Evolutionary conservation across 2,888 invertebrate species (phyloP).

Genomic region (Mesochorus sp.): DNA sequence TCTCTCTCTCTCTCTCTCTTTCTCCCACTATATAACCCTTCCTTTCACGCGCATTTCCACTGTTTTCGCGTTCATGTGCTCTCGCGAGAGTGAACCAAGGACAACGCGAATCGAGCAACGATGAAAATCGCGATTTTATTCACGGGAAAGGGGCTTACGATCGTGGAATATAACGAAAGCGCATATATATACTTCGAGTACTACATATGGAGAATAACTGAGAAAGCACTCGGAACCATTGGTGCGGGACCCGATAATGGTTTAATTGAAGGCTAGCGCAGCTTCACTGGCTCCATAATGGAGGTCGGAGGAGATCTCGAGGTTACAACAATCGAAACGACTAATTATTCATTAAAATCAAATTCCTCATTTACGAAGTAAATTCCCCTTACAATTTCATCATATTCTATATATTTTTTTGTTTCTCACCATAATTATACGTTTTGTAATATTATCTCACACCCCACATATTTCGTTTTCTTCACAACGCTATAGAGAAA

Average conservation of each 20-base stretch:
- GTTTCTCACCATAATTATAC: no score
- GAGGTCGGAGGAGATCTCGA: constrained; percentile 37
- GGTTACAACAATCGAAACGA: constrained; percentile 54
- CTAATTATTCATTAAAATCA: constrained; percentile 58
- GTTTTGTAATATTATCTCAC: no score
- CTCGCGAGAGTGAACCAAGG: no score
- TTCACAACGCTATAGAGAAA: no score
- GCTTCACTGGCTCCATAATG: constrained; percentile 58
- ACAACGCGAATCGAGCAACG: no score
- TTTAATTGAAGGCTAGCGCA: constrained; percentile 51
- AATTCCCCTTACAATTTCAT: no score
- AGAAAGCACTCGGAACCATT: constrained; percentile 40
- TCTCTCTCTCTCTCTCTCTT: background rate
- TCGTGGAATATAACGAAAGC: background rate
- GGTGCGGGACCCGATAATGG: constrained; percentile 47
- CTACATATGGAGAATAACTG: background rate
- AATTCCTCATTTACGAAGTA: no score
- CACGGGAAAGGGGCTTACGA: background rate
- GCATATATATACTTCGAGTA: background rate
- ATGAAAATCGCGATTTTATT: background rate
- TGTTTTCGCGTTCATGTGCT: no score
- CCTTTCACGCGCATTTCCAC: no score
- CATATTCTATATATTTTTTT: no score
- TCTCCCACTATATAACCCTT: no score
- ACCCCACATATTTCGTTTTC: no score